phyloP scores from a whole-genome alignment of 2,113 vertebrate genomes.

The Dicentrarchus labrax region DNA sequence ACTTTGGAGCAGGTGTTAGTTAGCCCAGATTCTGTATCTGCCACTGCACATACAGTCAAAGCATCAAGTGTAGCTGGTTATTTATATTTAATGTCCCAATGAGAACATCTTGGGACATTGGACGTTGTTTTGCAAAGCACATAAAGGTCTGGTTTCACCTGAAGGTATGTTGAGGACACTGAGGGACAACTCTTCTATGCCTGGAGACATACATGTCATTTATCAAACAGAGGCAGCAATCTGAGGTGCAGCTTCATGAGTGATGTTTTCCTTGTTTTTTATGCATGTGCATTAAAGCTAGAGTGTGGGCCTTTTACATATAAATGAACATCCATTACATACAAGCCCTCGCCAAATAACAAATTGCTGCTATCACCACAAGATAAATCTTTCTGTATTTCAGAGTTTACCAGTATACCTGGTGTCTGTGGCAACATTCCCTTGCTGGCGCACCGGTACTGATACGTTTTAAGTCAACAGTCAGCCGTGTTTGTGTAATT shows the following conservation, averaged over 20 bases:
- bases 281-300: background rate
- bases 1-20: conserved; percentile 49
- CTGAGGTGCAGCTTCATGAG: background rate
- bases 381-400: too few species aligned
- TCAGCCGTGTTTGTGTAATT: too few species aligned
- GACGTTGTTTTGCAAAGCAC: conserved; percentile 28
- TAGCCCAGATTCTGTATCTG: conserved; percentile 31
- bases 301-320: too few species aligned
- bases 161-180: conserved; percentile 17
- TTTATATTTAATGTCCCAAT: conserved; percentile 51
- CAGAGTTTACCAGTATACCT: too few species aligned
- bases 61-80: conserved; percentile 51
- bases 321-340: too few species aligned
- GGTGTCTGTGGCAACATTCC: too few species aligned
- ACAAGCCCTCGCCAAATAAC: too few species aligned
- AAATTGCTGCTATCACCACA: too few species aligned
- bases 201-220: conserved; percentile 35
- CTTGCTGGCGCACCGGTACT: too few species aligned
- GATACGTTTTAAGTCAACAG: too few species aligned
- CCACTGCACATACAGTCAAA: background rate
- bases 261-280: background rate
- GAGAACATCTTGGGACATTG: conserved; percentile 13
- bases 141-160: conserved; percentile 35
- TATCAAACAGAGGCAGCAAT: conserved; percentile 13
- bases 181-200: background rate